Percentiles rank a stretch among this genome's conserved stretches.
Conservation (phyloP, 1,140 invertebrate species). For the Bombus cullumanus region DNA sequence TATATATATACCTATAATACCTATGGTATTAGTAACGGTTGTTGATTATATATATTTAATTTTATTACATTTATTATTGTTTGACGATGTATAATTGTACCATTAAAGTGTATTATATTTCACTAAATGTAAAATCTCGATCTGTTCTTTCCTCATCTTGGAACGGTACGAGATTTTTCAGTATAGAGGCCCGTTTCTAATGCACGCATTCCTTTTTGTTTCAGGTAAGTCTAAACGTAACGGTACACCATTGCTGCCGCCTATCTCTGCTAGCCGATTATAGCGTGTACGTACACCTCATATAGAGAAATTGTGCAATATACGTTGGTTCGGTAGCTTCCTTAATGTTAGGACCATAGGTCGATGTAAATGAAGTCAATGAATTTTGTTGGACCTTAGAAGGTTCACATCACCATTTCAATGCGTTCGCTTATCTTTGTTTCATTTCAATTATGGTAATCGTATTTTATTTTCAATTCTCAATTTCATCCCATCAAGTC, state of each 20-base stretch:
- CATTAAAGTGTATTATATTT: background rate
- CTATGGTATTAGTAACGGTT: background rate
- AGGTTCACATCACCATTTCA: background rate
- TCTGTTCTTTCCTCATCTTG: background rate
- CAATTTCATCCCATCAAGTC: too few species aligned
- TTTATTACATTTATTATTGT: background rate
- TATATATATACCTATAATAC: too few species aligned
- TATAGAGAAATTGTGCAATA: slow-evolving; percentile 22
- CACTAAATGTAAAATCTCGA: background rate
- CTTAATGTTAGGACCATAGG: background rate
- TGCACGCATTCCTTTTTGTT: slow-evolving; percentile 59
- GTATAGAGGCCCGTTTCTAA: slow-evolving; percentile 24
- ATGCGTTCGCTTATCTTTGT: too few species aligned
- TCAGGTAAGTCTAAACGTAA: slow-evolving; percentile 62
- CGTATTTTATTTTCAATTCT: too few species aligned
- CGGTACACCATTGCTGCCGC: slow-evolving; percentile 54
- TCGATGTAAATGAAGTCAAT: slow-evolving; percentile 6
- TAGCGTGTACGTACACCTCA: slow-evolving; percentile 24
- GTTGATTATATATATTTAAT: background rate
- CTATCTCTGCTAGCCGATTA: slow-evolving; percentile 44
- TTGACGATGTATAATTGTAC: background rate
- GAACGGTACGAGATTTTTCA: slow-evolving; percentile 28
- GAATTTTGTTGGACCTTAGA: background rate
- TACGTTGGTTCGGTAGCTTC: slow-evolving; percentile 4
- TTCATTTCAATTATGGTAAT: too few species aligned